phyloP scores from a whole-genome alignment of 2,888 invertebrate genomes.

The Apodemia hepburni region DNA sequence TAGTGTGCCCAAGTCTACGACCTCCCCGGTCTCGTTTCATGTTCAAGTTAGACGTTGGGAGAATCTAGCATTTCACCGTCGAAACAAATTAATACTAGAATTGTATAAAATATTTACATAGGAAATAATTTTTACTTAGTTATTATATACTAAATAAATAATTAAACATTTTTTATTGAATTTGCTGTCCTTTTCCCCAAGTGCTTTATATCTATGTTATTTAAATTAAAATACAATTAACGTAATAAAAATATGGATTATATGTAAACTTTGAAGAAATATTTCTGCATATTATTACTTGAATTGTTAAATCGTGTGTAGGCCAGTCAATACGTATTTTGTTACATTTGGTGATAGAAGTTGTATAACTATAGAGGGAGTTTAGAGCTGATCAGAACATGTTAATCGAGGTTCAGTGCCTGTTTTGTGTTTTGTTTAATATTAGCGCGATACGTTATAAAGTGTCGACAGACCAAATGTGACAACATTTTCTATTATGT shows the following conservation, averaged over 20 bases:
- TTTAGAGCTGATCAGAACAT: constrained; percentile 14
- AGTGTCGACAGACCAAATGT: constrained; percentile 36
- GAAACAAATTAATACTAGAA: constrained; percentile 73
- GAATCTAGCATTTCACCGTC: constrained; percentile 73
- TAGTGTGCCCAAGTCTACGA: constrained; percentile 20
- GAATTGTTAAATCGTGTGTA: constrained; percentile 68
- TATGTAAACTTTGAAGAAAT: constrained; percentile 74
- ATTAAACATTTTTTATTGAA: constrained; percentile 79
- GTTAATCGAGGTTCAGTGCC: constrained; percentile 22
- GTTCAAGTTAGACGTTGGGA: constrained; percentile 66
- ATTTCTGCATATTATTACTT: constrained; percentile 71
- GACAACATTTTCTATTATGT: constrained; percentile 35
- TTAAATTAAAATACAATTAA: constrained; percentile 78
- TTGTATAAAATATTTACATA: constrained; percentile 80
- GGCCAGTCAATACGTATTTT: constrained; percentile 41
- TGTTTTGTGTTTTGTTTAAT: constrained; percentile 20
- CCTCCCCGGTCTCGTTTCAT: constrained; percentile 54
- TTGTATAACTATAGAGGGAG: constrained; percentile 26
- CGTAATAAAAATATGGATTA: constrained; percentile 68
- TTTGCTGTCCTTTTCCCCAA: constrained; percentile 81
- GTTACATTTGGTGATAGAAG: constrained; percentile 40
- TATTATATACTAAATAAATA: constrained; percentile 76
- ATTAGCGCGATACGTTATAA: constrained; percentile 21
- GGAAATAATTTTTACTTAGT: constrained; percentile 80
- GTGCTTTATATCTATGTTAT: constrained; percentile 81